A percentile compares a stretch with the other conserved stretches of the same genome.
These are phyloP conservation scores for Cariama cristata DNA, from an alignment of 2,113 vertebrate species.

Conservation along the genomic window DNA sequence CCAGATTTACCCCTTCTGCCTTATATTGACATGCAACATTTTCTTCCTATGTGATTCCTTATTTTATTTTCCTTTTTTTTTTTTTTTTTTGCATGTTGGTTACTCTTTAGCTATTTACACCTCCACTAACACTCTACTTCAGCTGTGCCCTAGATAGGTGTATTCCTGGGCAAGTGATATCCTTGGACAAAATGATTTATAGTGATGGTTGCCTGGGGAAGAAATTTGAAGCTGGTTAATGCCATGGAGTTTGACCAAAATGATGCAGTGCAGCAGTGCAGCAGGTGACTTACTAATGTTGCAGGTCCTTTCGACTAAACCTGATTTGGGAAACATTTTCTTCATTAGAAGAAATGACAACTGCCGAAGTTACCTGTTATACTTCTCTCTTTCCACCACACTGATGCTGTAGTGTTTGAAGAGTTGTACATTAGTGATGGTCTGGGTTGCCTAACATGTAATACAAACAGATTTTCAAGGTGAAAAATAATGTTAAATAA, in stretches of 20 bases:
- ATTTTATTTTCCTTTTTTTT: too few relatives aligned
- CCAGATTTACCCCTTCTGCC: neutral
- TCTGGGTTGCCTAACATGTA: neutral
- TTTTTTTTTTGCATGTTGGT: neutral
- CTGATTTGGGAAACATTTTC: neutral
- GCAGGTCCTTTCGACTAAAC: neutral
- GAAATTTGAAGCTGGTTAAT: neutral
- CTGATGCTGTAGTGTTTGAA: neutral
- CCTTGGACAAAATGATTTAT: neutral
- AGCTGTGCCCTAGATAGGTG: neutral
- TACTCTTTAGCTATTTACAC: neutral
- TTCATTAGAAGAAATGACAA: neutral
- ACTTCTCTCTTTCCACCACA: neutral
- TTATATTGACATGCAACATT: accelerated
- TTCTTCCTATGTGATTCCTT: neutral
- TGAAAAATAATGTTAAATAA: conserved; percentile 31
- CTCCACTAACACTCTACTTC: neutral
- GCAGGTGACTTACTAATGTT: neutral
- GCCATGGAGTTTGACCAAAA: neutral
- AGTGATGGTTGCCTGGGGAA: accelerated
- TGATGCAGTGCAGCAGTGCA: neutral
- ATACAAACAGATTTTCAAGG: conserved; percentile 10
- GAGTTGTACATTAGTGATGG: neutral
- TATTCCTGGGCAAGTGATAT: accelerated
- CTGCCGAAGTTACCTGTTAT: neutral